Conservation (phyloP, 2,888 invertebrate genomes). For the Empis stercorea region DNA sequence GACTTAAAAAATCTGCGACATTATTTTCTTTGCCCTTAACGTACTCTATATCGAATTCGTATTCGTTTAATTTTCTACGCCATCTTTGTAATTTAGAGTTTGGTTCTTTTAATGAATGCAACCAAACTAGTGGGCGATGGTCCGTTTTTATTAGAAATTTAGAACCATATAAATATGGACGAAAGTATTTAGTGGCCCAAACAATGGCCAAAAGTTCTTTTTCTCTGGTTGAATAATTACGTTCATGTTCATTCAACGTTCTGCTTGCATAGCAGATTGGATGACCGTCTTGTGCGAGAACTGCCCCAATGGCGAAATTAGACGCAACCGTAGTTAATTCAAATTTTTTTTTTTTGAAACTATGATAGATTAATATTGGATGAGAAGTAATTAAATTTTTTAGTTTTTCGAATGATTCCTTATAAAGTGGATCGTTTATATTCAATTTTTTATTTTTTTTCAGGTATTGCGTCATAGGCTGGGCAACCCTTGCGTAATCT, state of each 20-base stretch:
- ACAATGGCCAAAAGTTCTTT: conserved; percentile 1
- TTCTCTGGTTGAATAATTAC: neutral
- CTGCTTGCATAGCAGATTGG: neutral
- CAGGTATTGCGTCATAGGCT: conserved; percentile 6
- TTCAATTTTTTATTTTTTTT: conserved; percentile 6
- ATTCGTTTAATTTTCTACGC: no score
- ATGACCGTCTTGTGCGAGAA: neutral
- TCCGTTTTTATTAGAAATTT: no score
- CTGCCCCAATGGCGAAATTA: conserved; percentile 4
- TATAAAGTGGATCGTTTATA: conserved; percentile 3
- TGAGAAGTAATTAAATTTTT: conserved; percentile 3
- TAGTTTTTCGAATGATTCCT: conserved; percentile 4
- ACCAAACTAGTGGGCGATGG: no score
- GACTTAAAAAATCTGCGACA: neutral
- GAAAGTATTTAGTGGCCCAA: conserved; percentile 2
- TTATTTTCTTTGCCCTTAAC: no score
- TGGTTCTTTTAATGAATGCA: no score
- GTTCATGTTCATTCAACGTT: neutral
- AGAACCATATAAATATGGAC: conserved; percentile 2
- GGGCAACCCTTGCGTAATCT: conserved; percentile 6
- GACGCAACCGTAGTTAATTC: conserved; percentile 4
- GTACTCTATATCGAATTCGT: no score
- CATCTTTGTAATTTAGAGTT: no score
- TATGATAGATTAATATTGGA: conserved; percentile 3
- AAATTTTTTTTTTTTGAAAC: conserved; percentile 3